phyloP scores from a whole-genome alignment of 2,888 invertebrate species.

The Agonopterix alstromeriana region DNA sequence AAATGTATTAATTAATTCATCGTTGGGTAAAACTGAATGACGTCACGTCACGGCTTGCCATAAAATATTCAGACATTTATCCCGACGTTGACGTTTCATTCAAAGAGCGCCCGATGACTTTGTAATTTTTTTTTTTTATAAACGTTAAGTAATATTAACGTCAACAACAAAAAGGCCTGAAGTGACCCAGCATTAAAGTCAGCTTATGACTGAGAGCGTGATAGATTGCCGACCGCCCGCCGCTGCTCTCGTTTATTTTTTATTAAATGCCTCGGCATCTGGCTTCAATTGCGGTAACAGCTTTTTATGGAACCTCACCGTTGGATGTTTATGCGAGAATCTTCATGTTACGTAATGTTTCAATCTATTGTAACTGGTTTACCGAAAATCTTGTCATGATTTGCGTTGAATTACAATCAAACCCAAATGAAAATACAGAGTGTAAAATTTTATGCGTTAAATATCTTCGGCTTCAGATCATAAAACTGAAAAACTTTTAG shows the following conservation, averaged over 20 bases:
- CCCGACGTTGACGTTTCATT: conserved; percentile 56
- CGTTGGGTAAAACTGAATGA: conserved; percentile 26
- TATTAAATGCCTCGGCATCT: conserved; percentile 63
- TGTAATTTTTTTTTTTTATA: conserved; percentile 45
- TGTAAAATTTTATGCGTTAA: no score
- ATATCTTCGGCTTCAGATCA: no score
- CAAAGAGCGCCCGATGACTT: conserved; percentile 54
- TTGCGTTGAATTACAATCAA: no score
- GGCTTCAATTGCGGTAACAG: conserved; percentile 62
- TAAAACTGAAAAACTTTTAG: no score
- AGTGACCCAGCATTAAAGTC: conserved; percentile 75
- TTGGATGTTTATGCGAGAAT: conserved; percentile 33
- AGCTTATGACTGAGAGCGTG: conserved; percentile 69
- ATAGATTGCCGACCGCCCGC: conserved; percentile 60
- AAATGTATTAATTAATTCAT: conserved; percentile 33
- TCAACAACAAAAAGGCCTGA: conserved; percentile 70
- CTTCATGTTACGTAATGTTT: conserved; percentile 19
- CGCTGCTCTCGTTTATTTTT: conserved; percentile 56
- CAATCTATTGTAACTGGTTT: conserved; percentile 4
- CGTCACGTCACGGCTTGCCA: conserved; percentile 26
- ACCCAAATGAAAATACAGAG: no score
- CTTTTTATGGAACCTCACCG: conserved; percentile 41
- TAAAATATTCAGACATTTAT: conserved; percentile 50
- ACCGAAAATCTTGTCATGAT: no score
- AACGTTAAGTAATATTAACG: conserved; percentile 65